These are phyloP conservation scores for Callosobruchus maculatus DNA, from an alignment of 2,888 invertebrate genomes.

Conservation along the genomic window DNA sequence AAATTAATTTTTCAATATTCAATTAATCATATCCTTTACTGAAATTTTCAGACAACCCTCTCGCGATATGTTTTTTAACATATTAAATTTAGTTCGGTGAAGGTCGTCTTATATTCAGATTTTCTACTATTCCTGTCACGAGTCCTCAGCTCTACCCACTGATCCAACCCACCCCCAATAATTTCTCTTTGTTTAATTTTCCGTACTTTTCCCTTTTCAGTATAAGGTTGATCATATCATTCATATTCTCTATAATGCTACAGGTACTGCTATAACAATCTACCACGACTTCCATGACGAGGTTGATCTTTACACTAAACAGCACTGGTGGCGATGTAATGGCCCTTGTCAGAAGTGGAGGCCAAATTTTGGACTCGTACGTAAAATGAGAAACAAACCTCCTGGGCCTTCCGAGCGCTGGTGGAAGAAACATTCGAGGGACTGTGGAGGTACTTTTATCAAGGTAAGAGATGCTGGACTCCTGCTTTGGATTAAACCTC, in stretches of 20 bases:
- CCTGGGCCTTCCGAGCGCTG: slow-evolving; percentile 84
- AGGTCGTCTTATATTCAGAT: too few relatives aligned
- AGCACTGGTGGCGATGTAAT: slow-evolving; percentile 93
- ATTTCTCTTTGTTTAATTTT: too few relatives aligned
- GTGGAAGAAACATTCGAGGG: slow-evolving; percentile 75
- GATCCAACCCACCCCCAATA: too few relatives aligned
- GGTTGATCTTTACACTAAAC: slow-evolving; percentile 56
- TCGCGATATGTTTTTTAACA: too few relatives aligned
- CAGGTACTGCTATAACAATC: slow-evolving; percentile 53
- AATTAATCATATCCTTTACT: too few relatives aligned
- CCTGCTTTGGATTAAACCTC: too few relatives aligned
- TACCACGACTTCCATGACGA: slow-evolving; percentile 96
- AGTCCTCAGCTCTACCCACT: too few relatives aligned
- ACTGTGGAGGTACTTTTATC: slow-evolving; percentile 79
- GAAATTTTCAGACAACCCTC: too few relatives aligned
- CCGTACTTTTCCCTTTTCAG: too few relatives aligned
- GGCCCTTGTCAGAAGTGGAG: slow-evolving; percentile 75
- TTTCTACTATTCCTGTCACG: too few relatives aligned
- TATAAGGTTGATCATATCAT: neutral
- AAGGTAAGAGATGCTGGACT: slow-evolving; percentile 63
- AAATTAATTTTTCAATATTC: too few relatives aligned
- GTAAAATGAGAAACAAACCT: slow-evolving; percentile 79
- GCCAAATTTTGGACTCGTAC: slow-evolving; percentile 88
- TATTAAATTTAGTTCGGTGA: too few relatives aligned
- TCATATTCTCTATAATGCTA: neutral